Conservation (phyloP, 2,888 invertebrate species). For the Tipula vernalis region DNA sequence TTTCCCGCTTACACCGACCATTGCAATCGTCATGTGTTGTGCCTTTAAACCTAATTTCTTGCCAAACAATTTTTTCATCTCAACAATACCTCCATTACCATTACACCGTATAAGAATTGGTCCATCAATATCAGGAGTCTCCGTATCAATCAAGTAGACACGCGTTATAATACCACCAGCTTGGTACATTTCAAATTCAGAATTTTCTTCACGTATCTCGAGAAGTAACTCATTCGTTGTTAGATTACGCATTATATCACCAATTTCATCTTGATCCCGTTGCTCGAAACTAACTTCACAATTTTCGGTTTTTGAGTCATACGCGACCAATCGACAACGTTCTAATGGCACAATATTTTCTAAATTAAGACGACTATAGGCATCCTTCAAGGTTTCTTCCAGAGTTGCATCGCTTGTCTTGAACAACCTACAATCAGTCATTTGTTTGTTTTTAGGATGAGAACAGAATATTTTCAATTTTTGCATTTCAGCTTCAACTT, state of each 20-base stretch:
- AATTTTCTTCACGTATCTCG: slow-evolving; percentile 48
- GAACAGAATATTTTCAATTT: slow-evolving; percentile 51
- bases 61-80: slow-evolving; percentile 44
- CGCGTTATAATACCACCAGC: slow-evolving; percentile 44
- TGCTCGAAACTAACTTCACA: slow-evolving; percentile 56
- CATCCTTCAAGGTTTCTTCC: slow-evolving; percentile 44
- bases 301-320: slow-evolving; percentile 47
- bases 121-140: slow-evolving; percentile 46
- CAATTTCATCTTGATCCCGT: slow-evolving; percentile 38
- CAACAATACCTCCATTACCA: slow-evolving; percentile 41
- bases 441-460: slow-evolving; percentile 42
- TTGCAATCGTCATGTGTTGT: slow-evolving; percentile 35
- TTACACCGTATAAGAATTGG: slow-evolving; percentile 47
- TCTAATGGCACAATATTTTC: slow-evolving; percentile 45
- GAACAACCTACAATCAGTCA: slow-evolving; percentile 43
- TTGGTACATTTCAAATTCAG: slow-evolving; percentile 48
- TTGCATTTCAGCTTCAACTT: slow-evolving; percentile 47
- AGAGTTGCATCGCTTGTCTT: slow-evolving; percentile 47
- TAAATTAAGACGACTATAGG: slow-evolving; percentile 45
- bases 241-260: slow-evolving; percentile 34
- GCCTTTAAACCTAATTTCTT: slow-evolving; percentile 36
- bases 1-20: slow-evolving; percentile 34
- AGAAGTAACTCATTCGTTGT: slow-evolving; percentile 46
- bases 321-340: slow-evolving; percentile 59
- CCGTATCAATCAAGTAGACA: slow-evolving; percentile 38